A percentile compares a stretch with the other conserved stretches of the same genome.
phyloP scores from a whole-genome alignment of 2,113 vertebrate genomes.

The Talpa occidentalis region DNA sequence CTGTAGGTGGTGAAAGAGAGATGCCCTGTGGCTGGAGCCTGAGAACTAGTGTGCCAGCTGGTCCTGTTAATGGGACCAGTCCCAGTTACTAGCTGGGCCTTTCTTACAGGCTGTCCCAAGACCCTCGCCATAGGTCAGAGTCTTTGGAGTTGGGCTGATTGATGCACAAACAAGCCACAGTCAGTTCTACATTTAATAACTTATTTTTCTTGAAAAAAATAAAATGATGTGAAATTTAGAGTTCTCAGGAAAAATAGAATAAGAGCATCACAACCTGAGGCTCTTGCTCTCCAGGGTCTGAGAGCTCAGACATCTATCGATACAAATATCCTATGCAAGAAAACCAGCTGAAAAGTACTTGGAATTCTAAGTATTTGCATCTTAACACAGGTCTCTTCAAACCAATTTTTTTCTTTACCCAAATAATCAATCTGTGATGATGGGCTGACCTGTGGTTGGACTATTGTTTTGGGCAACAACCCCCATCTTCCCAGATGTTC shows the following conservation, averaged over 20 bases:
- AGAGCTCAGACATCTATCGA: not conserved
- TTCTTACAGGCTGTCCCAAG: not conserved
- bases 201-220: not conserved
- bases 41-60: not conserved
- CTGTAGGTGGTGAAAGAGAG: not conserved
- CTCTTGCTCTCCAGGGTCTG: not conserved
- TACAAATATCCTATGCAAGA: not conserved
- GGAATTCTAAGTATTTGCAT: not conserved
- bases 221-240: conserved; percentile 2
- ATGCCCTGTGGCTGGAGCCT: not conserved
- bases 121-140: not conserved
- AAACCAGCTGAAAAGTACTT: not conserved
- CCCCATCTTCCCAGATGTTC: not conserved
- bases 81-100: not conserved
- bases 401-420: not conserved
- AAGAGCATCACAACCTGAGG: not conserved
- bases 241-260: not conserved
- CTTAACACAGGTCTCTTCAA: not conserved
- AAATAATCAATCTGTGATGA: not conserved
- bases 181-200: not conserved
- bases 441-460: not conserved
- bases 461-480: not conserved
- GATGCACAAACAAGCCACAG: not conserved
- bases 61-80: not conserved
- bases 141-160: not conserved